phyloP scores from a whole-genome alignment of 2,113 vertebrate genomes.

The Pelecanus crispus region DNA sequence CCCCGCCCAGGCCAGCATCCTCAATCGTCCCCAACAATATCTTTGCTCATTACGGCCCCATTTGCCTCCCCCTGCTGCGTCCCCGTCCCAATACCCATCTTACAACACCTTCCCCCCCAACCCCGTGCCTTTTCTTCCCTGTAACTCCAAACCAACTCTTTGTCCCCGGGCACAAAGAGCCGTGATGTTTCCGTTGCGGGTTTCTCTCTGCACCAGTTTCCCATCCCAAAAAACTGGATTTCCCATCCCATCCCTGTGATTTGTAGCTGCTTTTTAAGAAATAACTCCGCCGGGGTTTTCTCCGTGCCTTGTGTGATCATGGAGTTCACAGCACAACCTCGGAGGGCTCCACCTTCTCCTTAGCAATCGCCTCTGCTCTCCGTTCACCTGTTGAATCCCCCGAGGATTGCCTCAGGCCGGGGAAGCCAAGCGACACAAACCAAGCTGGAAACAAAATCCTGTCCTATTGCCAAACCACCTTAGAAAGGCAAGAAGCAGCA shows the following conservation, averaged over 20 bases:
- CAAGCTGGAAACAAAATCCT: not conserved
- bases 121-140: not conserved
- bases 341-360: not conserved
- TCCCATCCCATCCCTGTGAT: not conserved
- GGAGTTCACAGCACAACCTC: not conserved
- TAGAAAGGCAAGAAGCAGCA: not conserved
- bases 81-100: not conserved
- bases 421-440: not conserved
- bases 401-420: not conserved
- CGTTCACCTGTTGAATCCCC: not conserved
- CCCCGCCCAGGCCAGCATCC: not conserved
- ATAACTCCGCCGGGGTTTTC: not conserved
- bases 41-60: not conserved
- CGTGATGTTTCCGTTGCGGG: not conserved
- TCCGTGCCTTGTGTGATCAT: accelerated
- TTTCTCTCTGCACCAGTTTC: not conserved
- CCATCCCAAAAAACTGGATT: not conserved
- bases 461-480: not conserved
- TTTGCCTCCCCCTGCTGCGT: not conserved
- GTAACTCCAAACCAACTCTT: constrained; percentile 24
- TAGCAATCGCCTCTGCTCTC: not conserved
- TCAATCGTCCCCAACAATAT: not conserved
- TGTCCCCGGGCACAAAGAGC: not conserved
- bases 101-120: not conserved
- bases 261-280: not conserved